Base-by-base conservation (phyloP, 2,888 invertebrate species). In the Oscheius sp. region DNA sequence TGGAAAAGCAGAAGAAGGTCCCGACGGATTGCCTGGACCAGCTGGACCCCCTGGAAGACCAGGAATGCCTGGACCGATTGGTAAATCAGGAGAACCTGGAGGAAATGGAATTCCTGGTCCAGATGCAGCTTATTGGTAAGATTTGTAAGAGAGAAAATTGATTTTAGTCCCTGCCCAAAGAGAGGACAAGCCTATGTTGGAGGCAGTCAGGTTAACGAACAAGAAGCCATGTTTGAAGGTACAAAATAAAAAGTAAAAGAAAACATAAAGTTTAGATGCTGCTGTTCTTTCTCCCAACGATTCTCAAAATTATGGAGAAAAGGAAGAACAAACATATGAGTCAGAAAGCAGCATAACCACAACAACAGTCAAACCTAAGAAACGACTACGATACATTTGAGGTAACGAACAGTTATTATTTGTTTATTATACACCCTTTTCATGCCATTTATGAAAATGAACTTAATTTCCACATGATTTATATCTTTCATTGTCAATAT, bases 1-100 rank as follows among this genome's bases (percentile, higher is more conserved):
- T 0, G 78, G 78, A 66, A 75, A 75, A 14, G 78, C 78, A 8
- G 78, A 78, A 69, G 78, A 78, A 57, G 78, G 78, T 54, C 78
- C 78, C 2, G 78, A 78, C 56, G 78, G 78, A 28, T 61, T 78
- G 14, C 78, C 78, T 9, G 78, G 78, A 33, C 75, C 76, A 22
- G 71, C 65, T 1, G 78, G 78, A 59, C 68, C 71, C 9, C 69
- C 76, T 22, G 78, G 78, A 62, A 72, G 68, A 57, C 71, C 72
- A 14, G 78, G 78, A 70, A 72, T 75, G 70, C 75, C 76, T 0
- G 78, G 78, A 50, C 65, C 73, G 26, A 59, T 71, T 63, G 78
- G 78, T 62, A 68, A 70, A 33, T 72, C 76, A 8, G 78, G 78
- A 62, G 56, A 62, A 38, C 67, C 72, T 22, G 76, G 76, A 57